Evolutionary conservation across 2,113 vertebrate species (phyloP).

Genomic region (Chionomys nivalis): DNA sequence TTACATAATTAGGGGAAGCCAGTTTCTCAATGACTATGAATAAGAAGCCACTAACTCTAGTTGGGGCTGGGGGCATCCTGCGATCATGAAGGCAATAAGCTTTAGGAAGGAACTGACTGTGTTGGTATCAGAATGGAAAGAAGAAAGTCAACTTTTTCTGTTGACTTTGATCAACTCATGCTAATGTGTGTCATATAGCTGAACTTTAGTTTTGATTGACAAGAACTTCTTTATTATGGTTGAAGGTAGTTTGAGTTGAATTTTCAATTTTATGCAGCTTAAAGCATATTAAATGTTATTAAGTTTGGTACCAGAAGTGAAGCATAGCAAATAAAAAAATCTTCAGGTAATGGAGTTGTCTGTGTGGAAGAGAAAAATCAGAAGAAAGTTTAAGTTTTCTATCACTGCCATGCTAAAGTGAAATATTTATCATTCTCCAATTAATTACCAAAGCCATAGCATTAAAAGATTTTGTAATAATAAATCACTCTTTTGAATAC

Average conservation of each 20-base stretch:
- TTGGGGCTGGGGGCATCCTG: neutral
- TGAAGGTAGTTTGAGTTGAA: slow-evolving; percentile 6
- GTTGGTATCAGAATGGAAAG: slow-evolving; percentile 46
- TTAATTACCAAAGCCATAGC: neutral
- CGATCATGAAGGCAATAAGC: neutral
- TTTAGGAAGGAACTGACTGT: neutral
- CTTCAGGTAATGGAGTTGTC: neutral
- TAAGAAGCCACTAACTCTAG: neutral
- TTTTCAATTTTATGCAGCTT: slow-evolving; percentile 37
- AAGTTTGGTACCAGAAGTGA: neutral
- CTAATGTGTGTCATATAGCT: neutral
- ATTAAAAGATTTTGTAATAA: slow-evolving; percentile 15
- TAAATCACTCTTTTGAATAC: neutral
- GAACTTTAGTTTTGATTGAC: slow-evolving; percentile 3
- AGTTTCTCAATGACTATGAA: neutral
- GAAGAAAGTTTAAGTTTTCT: slow-evolving; percentile 36
- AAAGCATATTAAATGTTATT: neutral
- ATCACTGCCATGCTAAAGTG: neutral
- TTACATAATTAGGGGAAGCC: neutral
- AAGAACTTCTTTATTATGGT: slow-evolving; percentile 12
- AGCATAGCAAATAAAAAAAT: neutral
- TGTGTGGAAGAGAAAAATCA: neutral
- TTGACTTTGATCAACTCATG: neutral
- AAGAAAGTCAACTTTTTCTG: neutral
- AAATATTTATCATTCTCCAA: slow-evolving; percentile 30